Evolutionary conservation across 2,113 vertebrate species (phyloP).

Genomic region (Chaenocephalus aceratus): DNA sequence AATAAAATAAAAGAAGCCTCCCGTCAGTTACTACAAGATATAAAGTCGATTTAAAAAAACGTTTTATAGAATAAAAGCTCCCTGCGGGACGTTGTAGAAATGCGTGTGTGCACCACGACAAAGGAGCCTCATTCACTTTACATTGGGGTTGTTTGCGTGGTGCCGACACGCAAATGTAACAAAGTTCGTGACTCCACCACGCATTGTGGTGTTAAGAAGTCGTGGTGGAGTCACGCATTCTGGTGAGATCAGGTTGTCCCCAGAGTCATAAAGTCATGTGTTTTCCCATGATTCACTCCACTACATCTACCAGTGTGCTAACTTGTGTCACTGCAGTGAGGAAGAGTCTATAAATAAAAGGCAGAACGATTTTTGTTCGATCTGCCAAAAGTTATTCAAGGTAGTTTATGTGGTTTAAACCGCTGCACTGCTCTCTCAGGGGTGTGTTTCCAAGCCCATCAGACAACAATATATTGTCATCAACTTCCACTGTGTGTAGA

Average conservation of each 20-base stretch:
- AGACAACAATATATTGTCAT: neutral
- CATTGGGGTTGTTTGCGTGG: too few species aligned
- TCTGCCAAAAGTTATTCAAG: slow-evolving; percentile 8
- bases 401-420: slow-evolving; percentile 33
- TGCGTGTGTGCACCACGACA: too few species aligned
- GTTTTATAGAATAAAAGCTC: too few species aligned
- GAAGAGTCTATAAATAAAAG: slow-evolving; percentile 7
- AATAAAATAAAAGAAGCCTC: too few species aligned
- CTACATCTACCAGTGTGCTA: neutral
- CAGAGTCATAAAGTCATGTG: neutral
- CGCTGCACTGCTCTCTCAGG: neutral
- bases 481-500: neutral
- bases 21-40: too few species aligned
- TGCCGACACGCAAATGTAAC: too few species aligned
- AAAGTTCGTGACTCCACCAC: too few species aligned
- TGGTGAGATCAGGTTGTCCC: neutral
- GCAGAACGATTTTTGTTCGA: neutral
- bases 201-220: too few species aligned
- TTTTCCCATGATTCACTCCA: neutral
- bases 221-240: too few species aligned
- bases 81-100: too few species aligned
- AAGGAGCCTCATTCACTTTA: too few species aligned
- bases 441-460: slow-evolving; percentile 10
- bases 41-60: too few species aligned
- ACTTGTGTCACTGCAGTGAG: slow-evolving; percentile 5